phyloP scores from a whole-genome alignment of 2,113 vertebrate species.

The Catharus minimus region DNA sequence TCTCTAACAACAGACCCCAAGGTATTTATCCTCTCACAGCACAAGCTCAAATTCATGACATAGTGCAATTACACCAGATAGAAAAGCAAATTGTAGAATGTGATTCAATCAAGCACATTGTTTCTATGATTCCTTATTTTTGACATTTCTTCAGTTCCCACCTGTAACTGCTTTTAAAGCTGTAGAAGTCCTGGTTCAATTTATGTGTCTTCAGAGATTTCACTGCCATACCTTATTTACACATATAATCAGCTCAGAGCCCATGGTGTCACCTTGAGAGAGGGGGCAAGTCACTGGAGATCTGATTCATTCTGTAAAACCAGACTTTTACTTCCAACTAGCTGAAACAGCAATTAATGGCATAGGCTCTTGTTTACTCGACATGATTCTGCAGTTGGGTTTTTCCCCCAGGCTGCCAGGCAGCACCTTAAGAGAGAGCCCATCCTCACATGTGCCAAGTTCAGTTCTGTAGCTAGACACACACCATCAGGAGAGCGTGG shows the following conservation, averaged over 20 bases:
- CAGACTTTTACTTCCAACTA: neutral
- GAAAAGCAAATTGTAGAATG: neutral
- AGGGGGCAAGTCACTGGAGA: neutral
- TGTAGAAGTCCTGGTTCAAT: neutral
- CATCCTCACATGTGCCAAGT: neutral
- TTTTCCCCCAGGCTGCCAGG: neutral
- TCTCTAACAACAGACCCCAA: neutral
- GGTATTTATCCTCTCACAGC: neutral
- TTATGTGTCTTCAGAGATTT: neutral
- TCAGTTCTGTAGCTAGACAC: neutral
- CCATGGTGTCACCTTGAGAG: neutral
- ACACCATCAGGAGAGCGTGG: neutral
- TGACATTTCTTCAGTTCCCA: neutral
- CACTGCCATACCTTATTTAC: neutral
- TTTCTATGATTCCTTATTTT: neutral
- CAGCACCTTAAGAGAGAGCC: neutral
- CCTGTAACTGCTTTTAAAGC: neutral
- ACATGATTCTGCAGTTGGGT: neutral
- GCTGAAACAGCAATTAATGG: neutral
- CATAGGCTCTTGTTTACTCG: neutral
- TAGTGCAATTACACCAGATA: neutral
- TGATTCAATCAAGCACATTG: neutral
- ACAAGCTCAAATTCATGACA: neutral
- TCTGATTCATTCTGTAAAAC: neutral
- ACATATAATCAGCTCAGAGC: neutral